phyloP scores from a whole-genome alignment of 2,888 invertebrate genomes.

The Ornithoptera alexandrae region DNA sequence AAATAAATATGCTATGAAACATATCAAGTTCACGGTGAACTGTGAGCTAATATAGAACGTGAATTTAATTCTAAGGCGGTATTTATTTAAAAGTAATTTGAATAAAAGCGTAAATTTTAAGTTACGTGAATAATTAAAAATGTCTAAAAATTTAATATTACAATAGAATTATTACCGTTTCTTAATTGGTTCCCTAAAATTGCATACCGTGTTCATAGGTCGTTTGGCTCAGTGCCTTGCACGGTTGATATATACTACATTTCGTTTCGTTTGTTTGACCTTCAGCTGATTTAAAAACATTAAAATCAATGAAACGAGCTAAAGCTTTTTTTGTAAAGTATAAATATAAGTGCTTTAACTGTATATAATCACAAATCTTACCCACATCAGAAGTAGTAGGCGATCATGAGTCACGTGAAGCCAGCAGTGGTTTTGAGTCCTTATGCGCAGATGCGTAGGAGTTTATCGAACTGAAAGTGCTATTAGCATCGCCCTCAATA shows the following conservation, averaged over 20 bases:
- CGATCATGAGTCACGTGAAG: constrained; percentile 33
- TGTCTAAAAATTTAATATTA: background rate
- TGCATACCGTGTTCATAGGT: constrained; percentile 21
- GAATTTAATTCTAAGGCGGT: background rate
- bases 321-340: constrained; percentile 8
- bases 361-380: background rate
- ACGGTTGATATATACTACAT: constrained; percentile 23
- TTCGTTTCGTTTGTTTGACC: constrained; percentile 33
- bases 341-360: background rate
- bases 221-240: constrained; percentile 34
- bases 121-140: background rate
- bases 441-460: constrained; percentile 34
- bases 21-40: constrained; percentile 19
- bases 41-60: background rate
- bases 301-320: background rate
- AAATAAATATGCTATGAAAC: constrained; percentile 1
- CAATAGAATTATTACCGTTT: background rate
- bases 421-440: constrained; percentile 26
- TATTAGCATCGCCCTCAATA: constrained; percentile 43
- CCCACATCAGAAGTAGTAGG: constrained; percentile 21
- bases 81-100: background rate
- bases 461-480: constrained; percentile 36
- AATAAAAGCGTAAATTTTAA: background rate
- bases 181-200: constrained; percentile 10
- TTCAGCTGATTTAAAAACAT: constrained; percentile 32